Conservation (phyloP, 2,888 invertebrate species). For the Oxyteleia sp. region DNA sequence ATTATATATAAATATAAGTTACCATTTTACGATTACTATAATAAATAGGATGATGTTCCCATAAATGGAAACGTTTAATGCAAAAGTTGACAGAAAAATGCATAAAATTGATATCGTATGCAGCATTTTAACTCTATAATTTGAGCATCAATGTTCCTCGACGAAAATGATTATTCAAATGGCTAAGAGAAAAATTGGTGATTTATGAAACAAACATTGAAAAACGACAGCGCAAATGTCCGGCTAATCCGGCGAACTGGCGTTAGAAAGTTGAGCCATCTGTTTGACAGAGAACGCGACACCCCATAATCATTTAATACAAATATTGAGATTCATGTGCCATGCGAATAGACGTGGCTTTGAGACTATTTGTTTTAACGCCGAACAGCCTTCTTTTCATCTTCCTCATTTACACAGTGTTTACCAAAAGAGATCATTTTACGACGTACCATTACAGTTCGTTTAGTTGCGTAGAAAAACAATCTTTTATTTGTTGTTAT, state of each 20-base stretch:
- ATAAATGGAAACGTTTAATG: slow-evolving; percentile 13
- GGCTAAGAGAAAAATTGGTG: slow-evolving; percentile 17
- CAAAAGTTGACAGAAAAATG: not conserved
- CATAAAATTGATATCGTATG: not conserved
- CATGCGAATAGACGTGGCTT: slow-evolving; percentile 19
- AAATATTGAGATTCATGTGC: slow-evolving; percentile 36
- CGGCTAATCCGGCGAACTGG: slow-evolving; percentile 35
- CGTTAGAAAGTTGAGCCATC: slow-evolving; percentile 64
- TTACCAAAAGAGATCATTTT: slow-evolving; percentile 23
- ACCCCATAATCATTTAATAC: slow-evolving; percentile 50
- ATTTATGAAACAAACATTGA: slow-evolving; percentile 39
- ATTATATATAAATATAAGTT: too few relatives aligned
- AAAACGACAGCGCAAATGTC: slow-evolving; percentile 38
- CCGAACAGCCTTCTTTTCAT: slow-evolving; percentile 13
- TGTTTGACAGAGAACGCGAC: slow-evolving; percentile 46
- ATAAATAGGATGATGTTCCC: too few relatives aligned
- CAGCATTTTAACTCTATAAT: slow-evolving; percentile 1
- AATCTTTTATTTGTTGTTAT: slow-evolving; percentile 29
- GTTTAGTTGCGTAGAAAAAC: slow-evolving; percentile 9
- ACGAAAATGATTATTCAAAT: slow-evolving; percentile 31
- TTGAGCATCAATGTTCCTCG: slow-evolving; percentile 8
- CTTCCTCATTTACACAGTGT: not conserved
- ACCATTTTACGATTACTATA: too few relatives aligned
- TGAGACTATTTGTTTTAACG: slow-evolving; percentile 29
- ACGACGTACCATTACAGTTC: slow-evolving; percentile 15